Base-by-base conservation (phyloP, 2,797 vertebrate genomes). In the Sebastes variabilis region DNA sequence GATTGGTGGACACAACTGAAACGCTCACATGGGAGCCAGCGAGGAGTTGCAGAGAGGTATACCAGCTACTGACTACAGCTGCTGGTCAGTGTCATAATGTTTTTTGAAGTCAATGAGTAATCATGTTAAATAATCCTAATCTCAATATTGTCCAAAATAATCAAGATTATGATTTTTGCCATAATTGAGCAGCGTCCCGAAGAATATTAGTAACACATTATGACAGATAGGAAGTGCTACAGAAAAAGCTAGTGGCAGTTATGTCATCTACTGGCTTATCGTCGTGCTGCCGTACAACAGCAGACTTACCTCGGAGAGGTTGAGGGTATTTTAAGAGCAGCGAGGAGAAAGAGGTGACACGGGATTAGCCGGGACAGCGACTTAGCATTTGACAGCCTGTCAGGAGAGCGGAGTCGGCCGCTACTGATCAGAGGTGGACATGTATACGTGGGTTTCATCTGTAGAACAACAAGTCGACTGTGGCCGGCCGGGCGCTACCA, bases 291-390 rank as follows among this genome's bases (percentile, higher is more conserved):
- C 38, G 56, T 32, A 46, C 60, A 79, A 75, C 81, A 75, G 80
- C 79, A 84, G 87, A 78, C 85, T 85, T 80, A 85, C 77, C 87
- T 83, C 77, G 52, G 75, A 85, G 69, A 80, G 76, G 83, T 82
- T 73, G 85, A 66, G 86, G 86, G 89, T 94, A 94, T 94, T 94
- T 92, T 93, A 90, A 89, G 92, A 91, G 75, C 88, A 83, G 85
- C 1, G 72, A 87, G 87, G 87, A 90, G 86, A 90, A 89, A 85
- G 80, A 89, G 89, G 90, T 90, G 85, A 90, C 85, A 80, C 18
- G 3, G 89, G 92, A 93, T 94, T 93, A 94, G 86, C 79, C 87
- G n/a, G 13, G 49, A 87, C 76, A 90, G 83, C 68, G 68, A 85
- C 82, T 93, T 91, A 91, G 75, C 84, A 86, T 93, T 74, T 85